These are phyloP conservation scores for Darevskia mixta DNA, from an alignment of 2,797 vertebrate genomes.

Conservation along the genomic window DNA sequence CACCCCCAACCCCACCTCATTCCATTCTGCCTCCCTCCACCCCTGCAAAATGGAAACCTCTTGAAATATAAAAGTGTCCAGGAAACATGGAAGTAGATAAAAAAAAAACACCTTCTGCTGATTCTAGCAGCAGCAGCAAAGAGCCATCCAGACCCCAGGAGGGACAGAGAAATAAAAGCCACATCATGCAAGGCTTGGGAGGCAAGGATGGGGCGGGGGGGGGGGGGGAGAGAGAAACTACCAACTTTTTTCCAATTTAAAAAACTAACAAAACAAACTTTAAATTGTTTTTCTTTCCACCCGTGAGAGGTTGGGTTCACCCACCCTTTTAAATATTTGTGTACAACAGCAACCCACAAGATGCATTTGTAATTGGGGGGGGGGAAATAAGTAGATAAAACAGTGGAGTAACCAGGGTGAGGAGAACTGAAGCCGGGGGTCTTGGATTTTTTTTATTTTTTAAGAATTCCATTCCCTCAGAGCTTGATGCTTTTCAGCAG, in stretches of 20 bases:
- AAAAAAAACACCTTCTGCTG: constrained; percentile 50
- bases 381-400: too few relatives aligned
- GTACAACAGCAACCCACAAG: constrained; percentile 2
- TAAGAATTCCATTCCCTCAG: background rate
- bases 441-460: too few relatives aligned
- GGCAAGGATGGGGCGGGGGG: background rate
- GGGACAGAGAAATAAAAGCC: constrained; percentile 45
- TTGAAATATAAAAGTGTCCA: constrained; percentile 26
- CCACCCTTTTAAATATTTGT: background rate
- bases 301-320: background rate
- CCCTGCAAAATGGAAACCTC: constrained; percentile 17
- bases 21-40: background rate
- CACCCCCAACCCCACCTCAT: too few relatives aligned
- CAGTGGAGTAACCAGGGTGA: constrained; percentile 1
- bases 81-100: constrained; percentile 6
- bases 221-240: constrained; percentile 1
- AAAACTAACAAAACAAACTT: constrained; percentile 46
- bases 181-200: constrained; percentile 49
- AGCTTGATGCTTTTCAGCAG: background rate
- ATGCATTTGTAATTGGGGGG: background rate
- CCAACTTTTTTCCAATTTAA: constrained; percentile 52
- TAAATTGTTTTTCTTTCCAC: background rate
- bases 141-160: constrained; percentile 38
- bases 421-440: background rate
- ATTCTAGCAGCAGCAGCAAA: background rate